phyloP scores from a whole-genome alignment of 1,140 invertebrate species.

The Stegodyphus dumicola region DNA sequence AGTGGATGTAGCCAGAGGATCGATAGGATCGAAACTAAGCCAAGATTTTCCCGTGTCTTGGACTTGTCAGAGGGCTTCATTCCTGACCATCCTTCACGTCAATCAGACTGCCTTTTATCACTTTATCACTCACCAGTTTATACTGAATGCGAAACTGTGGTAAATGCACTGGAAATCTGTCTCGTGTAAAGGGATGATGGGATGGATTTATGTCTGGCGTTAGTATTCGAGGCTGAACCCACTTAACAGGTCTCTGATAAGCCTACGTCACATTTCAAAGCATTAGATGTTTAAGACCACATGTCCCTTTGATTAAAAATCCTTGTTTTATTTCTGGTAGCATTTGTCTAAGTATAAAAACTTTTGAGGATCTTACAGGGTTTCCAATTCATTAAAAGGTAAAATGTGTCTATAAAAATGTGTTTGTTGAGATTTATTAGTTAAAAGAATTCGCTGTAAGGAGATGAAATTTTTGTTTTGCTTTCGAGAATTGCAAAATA shows the following conservation, averaged over 20 bases:
- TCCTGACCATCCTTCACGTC: constrained; percentile 34
- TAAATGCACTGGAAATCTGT: constrained; percentile 33
- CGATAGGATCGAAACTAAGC: constrained; percentile 38
- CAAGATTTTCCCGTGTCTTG: constrained; percentile 47
- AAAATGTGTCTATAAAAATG: no score
- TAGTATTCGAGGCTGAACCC: background rate
- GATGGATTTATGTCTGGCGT: constrained; percentile 14
- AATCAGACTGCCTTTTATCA: constrained; percentile 30
- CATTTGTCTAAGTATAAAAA: no score
- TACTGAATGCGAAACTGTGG: background rate
- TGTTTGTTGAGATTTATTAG: no score
- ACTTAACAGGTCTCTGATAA: constrained; percentile 13
- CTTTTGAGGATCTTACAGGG: no score
- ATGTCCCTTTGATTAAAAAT: no score
- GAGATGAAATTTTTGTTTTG: no score
- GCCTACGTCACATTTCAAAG: no score
- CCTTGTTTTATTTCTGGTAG: no score
- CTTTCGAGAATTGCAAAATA: no score
- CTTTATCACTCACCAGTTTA: constrained; percentile 26
- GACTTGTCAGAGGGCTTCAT: constrained; percentile 30
- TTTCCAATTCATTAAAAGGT: no score
- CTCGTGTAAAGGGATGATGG: background rate
- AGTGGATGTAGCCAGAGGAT: constrained; percentile 4
- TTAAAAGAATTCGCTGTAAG: no score
- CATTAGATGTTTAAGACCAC: no score